phyloP scores from a whole-genome alignment of 2,888 invertebrate genomes.

The Helicoverpa assulta region DNA sequence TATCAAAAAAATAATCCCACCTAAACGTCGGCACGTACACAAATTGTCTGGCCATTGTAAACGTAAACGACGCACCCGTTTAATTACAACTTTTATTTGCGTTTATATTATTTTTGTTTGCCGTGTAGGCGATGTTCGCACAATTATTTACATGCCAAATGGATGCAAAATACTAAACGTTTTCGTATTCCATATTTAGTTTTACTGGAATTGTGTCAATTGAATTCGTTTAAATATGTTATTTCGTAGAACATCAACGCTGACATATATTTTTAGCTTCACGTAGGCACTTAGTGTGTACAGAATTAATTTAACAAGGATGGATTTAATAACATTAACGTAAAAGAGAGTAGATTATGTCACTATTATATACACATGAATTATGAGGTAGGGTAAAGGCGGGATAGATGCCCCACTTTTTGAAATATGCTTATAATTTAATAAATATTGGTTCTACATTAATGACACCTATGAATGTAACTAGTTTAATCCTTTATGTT shows the following conservation, averaged over 20 bases:
- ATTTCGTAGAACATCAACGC: not conserved
- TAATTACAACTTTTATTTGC: slow-evolving; percentile 51
- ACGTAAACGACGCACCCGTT: slow-evolving; percentile 45
- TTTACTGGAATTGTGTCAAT: not conserved
- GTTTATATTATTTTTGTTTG: slow-evolving; percentile 45
- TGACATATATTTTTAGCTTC: not conserved
- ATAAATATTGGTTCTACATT: no score
- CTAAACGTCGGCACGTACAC: slow-evolving; percentile 35
- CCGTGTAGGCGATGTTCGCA: slow-evolving; percentile 22
- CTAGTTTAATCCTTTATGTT: no score
- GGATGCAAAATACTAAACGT: slow-evolving; percentile 12
- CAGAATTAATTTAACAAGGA: not conserved
- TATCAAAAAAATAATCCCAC: slow-evolving; percentile 44
- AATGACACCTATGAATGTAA: no score
- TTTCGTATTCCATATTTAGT: not conserved
- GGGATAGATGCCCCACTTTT: no score
- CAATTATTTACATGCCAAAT: slow-evolving; percentile 28
- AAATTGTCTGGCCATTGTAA: slow-evolving; percentile 48
- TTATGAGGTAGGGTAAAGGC: no score
- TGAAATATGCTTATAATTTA: no score
- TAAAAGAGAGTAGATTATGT: not conserved
- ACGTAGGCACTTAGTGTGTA: not conserved
- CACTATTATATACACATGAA: no score
- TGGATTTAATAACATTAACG: not conserved
- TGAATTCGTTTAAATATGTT: not conserved